phyloP scores from a whole-genome alignment of 2,797 vertebrate species.

The Chlorospingus flavigularis region DNA sequence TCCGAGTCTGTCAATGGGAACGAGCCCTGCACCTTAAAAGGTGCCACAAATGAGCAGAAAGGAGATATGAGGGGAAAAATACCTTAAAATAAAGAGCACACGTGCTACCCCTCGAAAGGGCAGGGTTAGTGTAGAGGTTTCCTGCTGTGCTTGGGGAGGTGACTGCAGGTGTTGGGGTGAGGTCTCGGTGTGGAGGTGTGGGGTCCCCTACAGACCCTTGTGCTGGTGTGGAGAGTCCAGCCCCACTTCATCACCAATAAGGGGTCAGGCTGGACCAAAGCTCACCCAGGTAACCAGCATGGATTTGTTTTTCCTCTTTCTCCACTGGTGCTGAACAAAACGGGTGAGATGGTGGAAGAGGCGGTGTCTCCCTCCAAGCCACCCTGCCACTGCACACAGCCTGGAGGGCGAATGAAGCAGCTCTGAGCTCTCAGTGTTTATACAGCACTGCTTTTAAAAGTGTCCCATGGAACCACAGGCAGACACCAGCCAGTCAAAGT shows the following conservation, averaged over 20 bases:
- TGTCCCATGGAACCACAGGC: background rate
- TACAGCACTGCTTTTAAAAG: background rate
- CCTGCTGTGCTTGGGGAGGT: background rate
- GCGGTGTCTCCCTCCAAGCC: fast-evolving
- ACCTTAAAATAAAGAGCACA: background rate
- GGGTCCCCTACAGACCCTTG: background rate
- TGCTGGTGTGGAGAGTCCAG: background rate
- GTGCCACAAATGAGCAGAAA: background rate
- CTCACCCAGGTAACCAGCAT: background rate
- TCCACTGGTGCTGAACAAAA: background rate
- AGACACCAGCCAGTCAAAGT: background rate
- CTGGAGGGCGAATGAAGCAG: background rate
- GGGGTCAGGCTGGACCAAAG: background rate
- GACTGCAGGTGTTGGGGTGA: background rate
- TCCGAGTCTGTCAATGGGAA: background rate
- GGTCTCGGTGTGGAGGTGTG: background rate
- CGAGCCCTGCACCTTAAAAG: background rate
- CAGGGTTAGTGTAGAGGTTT: background rate
- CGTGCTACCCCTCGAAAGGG: background rate
- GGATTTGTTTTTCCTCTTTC: background rate
- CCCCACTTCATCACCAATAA: fast-evolving
- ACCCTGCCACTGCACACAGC: background rate
- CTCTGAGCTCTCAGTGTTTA: background rate
- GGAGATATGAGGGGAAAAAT: background rate
- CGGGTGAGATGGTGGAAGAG: background rate